Evolutionary conservation across 92 coral and sea anemone genomes (phyloP), one percentile per base, ranked within the genome.

Genomic region (Galaxea fascicularis): DNA sequence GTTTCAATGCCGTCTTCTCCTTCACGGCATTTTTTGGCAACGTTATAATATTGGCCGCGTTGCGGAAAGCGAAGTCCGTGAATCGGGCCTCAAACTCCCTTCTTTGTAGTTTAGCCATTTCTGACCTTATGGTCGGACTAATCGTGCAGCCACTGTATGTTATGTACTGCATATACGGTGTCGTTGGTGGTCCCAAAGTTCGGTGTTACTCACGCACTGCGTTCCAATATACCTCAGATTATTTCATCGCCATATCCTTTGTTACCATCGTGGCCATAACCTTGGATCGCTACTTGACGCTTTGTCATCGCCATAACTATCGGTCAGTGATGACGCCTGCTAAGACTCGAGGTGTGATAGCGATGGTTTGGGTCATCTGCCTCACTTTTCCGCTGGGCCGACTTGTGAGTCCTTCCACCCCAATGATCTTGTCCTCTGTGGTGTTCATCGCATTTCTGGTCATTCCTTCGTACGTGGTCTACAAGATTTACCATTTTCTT

Each of bases 131-230:
- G 59, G 74, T 78, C 6, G 83, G 83, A 4, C 63, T 78, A 10
- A 4, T 78, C 49, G 83, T 65, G 16, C 73, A 78, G 44, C 83
- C 83, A 78, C 8, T 78, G 44, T 63, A 63, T 20, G 73, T 78
- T 11, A 51, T 78, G 39, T 78, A 78, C 83, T 46, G 58, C 29
- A 30, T 78, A 18, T 63, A 63, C 27, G 83, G 83, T 26, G 16
- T 78, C 72, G 14, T 78, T 5, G 63, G 83, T 2, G 83, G 64
- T 27, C 73, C 83, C 30, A 22, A 25, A 46, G 74, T 66, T 2
- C 83, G 83, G 20, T 78, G 83, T 49, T 78, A 78, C 74, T 26
- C 62, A 7, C 83, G 83, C 16, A 66, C 64, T 31, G 4, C 51
- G 16, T 78, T 78, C 17, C 26, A 52, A 4, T 66, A 52, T 56